phyloP scores from a whole-genome alignment of 2,888 invertebrate genomes.

The Ophraella communa region DNA sequence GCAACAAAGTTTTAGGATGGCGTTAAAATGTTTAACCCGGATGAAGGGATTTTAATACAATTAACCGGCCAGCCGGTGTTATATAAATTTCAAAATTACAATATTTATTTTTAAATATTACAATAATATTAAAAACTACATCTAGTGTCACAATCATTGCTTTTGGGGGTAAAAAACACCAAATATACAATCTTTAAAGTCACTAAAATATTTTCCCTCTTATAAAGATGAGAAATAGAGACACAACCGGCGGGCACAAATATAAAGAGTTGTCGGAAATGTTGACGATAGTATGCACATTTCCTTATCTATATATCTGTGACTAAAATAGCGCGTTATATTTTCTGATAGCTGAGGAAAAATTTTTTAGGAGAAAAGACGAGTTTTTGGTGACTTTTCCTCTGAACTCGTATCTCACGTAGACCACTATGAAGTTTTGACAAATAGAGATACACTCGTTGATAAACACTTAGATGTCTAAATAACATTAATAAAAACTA shows the following conservation, averaged over 20 bases:
- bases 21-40: conserved; percentile 13
- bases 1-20: conserved; percentile 39
- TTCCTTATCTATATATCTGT: neutral
- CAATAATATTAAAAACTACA: conserved; percentile 34
- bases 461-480: conserved; percentile 51
- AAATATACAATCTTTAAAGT: neutral
- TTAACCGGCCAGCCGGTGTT: conserved; percentile 37
- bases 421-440: conserved; percentile 25
- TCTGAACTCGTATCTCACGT: conserved; percentile 46
- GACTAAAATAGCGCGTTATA: no score
- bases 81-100: conserved; percentile 13
- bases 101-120: conserved; percentile 14
- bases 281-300: no score
- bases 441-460: conserved; percentile 47
- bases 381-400: conserved; percentile 12
- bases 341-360: neutral
- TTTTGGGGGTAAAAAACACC: neutral
- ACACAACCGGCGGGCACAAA: neutral
- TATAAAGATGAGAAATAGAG: neutral
- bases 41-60: conserved; percentile 12
- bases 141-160: conserved; percentile 56
- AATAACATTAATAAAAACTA: conserved; percentile 49
- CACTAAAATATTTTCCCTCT: neutral
- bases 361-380: conserved; percentile 17
- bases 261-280: neutral